Percentiles rank a stretch among this genome's conserved stretches.
phyloP scores from a whole-genome alignment of 37 sponge, comb jelly and placozoan genomes.

The Amphimedon queenslandica region DNA sequence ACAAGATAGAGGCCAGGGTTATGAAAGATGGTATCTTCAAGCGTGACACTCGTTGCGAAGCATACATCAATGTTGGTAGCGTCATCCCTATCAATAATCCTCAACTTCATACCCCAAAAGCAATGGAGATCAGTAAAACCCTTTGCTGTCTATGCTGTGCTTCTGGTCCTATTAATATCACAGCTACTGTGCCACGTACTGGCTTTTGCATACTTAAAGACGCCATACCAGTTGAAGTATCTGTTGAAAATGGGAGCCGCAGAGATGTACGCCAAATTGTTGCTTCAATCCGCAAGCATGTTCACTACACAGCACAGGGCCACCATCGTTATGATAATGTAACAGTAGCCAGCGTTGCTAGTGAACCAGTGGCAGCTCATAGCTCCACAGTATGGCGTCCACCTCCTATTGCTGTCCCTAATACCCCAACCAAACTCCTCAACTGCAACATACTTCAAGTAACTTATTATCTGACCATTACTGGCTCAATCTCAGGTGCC shows the following conservation, averaged over 20 bases:
- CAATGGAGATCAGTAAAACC: constrained; percentile 34
- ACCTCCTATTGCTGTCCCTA: constrained; percentile 17
- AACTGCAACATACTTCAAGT: constrained; percentile 25
- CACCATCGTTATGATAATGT: neutral
- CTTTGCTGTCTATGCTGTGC: constrained; percentile 73
- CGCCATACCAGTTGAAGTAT: constrained; percentile 21
- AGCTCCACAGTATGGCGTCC: constrained; percentile 6
- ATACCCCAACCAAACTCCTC: constrained; percentile 4
- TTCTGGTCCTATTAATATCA: constrained; percentile 52
- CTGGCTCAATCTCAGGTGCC: constrained; percentile 21
- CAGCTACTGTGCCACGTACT: constrained; percentile 24
- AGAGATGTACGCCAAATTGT: neutral
- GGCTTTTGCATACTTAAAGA: constrained; percentile 42
- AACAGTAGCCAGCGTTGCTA: neutral
- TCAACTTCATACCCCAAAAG: constrained; percentile 6
- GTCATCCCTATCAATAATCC: constrained; percentile 43
- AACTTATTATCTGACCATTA: constrained; percentile 16
- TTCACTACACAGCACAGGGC: constrained; percentile 6
- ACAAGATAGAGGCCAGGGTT: constrained; percentile 30
- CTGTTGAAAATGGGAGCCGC: constrained; percentile 39
- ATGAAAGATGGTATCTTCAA: constrained; percentile 45
- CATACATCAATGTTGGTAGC: constrained; percentile 21
- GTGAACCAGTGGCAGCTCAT: constrained; percentile 1
- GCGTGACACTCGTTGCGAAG: constrained; percentile 32
- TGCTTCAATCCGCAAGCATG: neutral